phyloP scores from a whole-genome alignment of 2,113 vertebrate genomes.

The Deroptyus accipitrinus region DNA sequence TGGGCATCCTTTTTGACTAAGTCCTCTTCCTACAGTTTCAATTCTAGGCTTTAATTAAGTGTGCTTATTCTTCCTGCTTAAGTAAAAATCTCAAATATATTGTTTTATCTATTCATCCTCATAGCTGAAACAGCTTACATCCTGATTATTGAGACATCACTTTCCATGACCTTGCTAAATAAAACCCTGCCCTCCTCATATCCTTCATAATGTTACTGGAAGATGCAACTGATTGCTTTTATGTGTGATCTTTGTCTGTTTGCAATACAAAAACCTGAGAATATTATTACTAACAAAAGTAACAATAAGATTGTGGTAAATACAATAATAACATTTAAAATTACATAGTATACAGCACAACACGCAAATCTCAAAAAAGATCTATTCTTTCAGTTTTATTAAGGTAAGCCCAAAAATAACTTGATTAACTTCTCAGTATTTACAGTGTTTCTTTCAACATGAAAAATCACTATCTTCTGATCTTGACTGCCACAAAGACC shows the following conservation, averaged over 20 bases:
- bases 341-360: not conserved
- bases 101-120: not conserved
- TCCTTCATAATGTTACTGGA: not conserved
- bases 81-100: not conserved
- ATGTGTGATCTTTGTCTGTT: conserved; percentile 12
- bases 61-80: not conserved
- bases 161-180: conserved; percentile 16
- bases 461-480: not conserved
- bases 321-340: conserved; percentile 2
- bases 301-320: conserved; percentile 4
- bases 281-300: conserved; percentile 24
- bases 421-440: not conserved
- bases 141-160: not conserved
- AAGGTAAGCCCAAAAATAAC: not conserved
- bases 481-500: not conserved
- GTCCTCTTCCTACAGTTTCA: not conserved
- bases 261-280: not conserved
- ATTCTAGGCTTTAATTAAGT: not conserved
- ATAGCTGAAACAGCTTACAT: not conserved
- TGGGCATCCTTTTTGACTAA: not conserved
- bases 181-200: conserved; percentile 12
- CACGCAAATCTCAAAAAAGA: not conserved
- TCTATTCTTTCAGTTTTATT: not conserved
- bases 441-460: not conserved
- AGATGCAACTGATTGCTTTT: conserved; percentile 1